Evolutionary conservation across 2,888 invertebrate species (phyloP).

Genomic region (Meandrusa payeni): DNA sequence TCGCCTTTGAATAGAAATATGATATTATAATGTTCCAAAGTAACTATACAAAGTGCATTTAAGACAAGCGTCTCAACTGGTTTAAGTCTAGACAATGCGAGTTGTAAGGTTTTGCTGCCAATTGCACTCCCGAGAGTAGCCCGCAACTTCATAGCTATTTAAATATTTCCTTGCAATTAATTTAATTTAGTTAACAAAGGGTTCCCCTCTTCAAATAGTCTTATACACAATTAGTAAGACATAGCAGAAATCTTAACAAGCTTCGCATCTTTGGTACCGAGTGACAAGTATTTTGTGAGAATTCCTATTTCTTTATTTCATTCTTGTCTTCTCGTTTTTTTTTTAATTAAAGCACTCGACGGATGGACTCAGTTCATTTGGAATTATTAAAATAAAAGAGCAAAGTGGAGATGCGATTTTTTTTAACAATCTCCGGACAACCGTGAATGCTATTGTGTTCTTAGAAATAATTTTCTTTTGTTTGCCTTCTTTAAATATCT

Average conservation of each 20-base stretch:
- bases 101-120: conserved; percentile 58
- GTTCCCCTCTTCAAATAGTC: conserved; percentile 45
- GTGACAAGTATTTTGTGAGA: conserved; percentile 26
- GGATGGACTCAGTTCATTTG: conserved; percentile 29
- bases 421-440: conserved; percentile 18
- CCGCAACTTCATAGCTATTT: conserved; percentile 54
- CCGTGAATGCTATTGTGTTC: conserved; percentile 23
- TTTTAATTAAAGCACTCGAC: conserved; percentile 26
- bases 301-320: conserved; percentile 19
- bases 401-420: conserved; percentile 24
- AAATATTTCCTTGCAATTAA: conserved; percentile 75
- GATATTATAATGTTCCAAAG: conserved; percentile 29
- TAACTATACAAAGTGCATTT: conserved; percentile 37
- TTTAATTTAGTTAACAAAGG: conserved; percentile 73
- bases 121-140: conserved; percentile 54
- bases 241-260: conserved; percentile 55
- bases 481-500: conserved; percentile 20
- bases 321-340: conserved; percentile 17
- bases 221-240: conserved; percentile 64
- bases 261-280: conserved; percentile 24
- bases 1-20: conserved; percentile 31
- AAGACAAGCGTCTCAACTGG: conserved; percentile 50
- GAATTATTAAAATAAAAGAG: conserved; percentile 26
- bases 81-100: conserved; percentile 66
- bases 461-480: conserved; percentile 21